Base-by-base conservation (phyloP, 2,888 invertebrate genomes). In the Netelia virgata region DNA sequence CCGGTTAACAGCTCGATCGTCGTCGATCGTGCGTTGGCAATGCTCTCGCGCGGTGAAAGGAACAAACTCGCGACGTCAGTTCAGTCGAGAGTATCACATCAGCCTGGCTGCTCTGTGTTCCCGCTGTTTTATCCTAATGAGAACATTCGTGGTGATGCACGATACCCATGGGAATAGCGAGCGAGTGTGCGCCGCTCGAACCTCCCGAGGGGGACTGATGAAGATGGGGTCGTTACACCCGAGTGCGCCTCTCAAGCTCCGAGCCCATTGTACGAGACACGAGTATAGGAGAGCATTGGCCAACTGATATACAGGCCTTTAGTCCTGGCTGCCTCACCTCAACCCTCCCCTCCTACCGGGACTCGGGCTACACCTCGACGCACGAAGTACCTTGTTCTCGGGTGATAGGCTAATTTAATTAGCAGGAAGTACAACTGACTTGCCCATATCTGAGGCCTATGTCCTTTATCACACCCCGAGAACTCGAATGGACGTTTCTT, bases 81-180 rank as follows among this genome's bases (percentile, higher is more conserved):
- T 47, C 20, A 66, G 8, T 9, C 20, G 69, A 41, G 43, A 64
- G 61, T 57, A 53, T 63, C 69, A 78, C 69, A 36, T 61, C 59
- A 70, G 50, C 63, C 14, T 8, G 55, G 14, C 43, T 50, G 53
- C 36, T 28, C 16, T 11, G 43, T 82, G 86, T 74, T 84, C 81
- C 86, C 85, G 86, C 87, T 90, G 92, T 92, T 92, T 92, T 92
- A 92, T 90, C 92, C 92, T 92, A 92, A 92, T 92, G 92, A 92
- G 92, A 90, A 90, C 90, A 90, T 89, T 89, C 88, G 89, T 87
- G 89, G 88, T 87, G 89, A 90, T 90, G 77, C 73, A 90, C 90
- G 90, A 90, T 90, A 82, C 92, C 90, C 92, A 88, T 89, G 92
- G 92, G 92, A 91, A 91, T 90, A 87, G 88, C 81, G 55, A 74